Base-by-base conservation (phyloP, 1,140 invertebrate species). In the Archegozetes longisetosus region DNA sequence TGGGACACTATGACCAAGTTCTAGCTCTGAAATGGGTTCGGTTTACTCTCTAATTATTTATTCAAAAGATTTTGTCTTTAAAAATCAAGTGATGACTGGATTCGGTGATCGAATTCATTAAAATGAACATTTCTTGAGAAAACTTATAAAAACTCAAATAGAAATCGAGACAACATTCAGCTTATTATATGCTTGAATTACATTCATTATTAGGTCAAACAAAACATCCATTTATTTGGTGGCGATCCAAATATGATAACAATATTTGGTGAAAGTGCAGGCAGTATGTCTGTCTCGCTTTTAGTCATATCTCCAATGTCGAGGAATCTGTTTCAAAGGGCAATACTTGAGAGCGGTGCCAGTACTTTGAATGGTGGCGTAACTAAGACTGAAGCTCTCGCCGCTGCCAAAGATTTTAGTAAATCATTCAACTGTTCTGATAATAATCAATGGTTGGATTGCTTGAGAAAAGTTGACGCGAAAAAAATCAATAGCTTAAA, bases 1-100 rank as follows among this genome's bases (percentile, higher is more conserved):
- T 81, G 66, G 93, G 92, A 0, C 73, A 96, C 64, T 79, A 88
- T 73, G 91, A 96, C 68, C 91, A 94, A 75, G 78, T 88, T 46
- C 83, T 88, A 6, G 86, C 88, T 0, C 70, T 92, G 17, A 40
- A 40, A 40, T 40, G 32, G 32, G 32, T 40, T n/a, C n/a, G n/a
- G n/a, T n/a, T n/a, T n/a, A n/a, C n/a, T n/a, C n/a, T n/a, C n/a
- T n/a, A n/a, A n/a, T n/a, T n/a, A n/a, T n/a, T n/a, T n/a, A n/a
- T n/a, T n/a, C n/a, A n/a, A n/a, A n/a, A n/a, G n/a, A n/a, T n/a
- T n/a, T n/a, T n/a, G n/a, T n/a, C n/a, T n/a, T n/a, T n/a, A n/a
- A n/a, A n/a, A n/a, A n/a, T n/a, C n/a, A n/a, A n/a, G n/a, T n/a
- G n/a, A n/a, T n/a, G n/a, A n/a, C n/a, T n/a, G n/a, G n/a, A n/a